Conservation (phyloP, 2,113 vertebrate species). For the Equus quagga region DNA sequence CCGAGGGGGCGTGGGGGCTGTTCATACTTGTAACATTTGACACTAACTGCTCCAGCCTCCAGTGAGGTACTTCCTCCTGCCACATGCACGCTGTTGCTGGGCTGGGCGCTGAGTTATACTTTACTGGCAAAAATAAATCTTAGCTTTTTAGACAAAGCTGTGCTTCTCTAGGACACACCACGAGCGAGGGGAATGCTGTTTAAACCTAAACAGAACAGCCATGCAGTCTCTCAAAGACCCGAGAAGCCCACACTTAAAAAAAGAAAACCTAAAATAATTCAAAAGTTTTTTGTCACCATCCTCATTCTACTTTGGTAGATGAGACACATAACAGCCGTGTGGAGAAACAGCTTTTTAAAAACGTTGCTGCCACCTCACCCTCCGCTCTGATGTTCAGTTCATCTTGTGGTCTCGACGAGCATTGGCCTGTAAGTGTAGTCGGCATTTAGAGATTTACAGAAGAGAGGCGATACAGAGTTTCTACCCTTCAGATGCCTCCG, state of each 20-base stretch:
- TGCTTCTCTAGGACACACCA: constrained; percentile 45
- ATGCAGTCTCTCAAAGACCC: background rate
- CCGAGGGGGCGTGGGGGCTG: background rate
- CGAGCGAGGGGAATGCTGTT: background rate
- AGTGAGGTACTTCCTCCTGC: background rate
- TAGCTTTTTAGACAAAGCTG: background rate
- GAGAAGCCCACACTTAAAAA: background rate
- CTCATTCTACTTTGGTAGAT: background rate
- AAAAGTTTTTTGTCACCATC: background rate
- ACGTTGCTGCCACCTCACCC: background rate
- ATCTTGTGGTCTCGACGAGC: background rate
- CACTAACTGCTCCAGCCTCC: background rate
- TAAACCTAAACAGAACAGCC: background rate
- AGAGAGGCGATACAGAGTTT: background rate
- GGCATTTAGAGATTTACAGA: background rate
- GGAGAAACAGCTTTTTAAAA: background rate
- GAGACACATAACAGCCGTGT: rapidly evolving
- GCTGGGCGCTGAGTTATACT: background rate
- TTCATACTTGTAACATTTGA: background rate
- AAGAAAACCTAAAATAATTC: background rate
- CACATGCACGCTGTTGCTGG: background rate
- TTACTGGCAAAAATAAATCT: constrained; percentile 64
- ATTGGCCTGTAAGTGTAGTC: rapidly evolving
- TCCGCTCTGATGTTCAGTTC: background rate
- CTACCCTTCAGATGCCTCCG: background rate